phyloP scores from a whole-genome alignment of 2,113 vertebrate species.

The Parus major region DNA sequence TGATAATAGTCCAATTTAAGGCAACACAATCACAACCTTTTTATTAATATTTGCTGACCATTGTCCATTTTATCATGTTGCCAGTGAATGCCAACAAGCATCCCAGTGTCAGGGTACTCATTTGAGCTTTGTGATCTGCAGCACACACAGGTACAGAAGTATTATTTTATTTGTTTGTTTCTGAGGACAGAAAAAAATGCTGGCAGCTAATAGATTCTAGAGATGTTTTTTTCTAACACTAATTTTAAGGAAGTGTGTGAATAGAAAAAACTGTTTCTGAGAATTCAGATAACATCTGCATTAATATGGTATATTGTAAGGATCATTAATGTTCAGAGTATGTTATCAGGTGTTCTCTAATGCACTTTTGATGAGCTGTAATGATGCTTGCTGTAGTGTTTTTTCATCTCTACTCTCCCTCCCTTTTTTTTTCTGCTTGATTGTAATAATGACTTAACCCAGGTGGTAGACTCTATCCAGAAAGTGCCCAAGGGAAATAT shows the following conservation, averaged over 20 bases:
- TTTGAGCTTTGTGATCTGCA: background rate
- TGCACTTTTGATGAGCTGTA: constrained; percentile 74
- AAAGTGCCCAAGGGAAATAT: constrained; percentile 70
- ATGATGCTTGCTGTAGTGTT: constrained; percentile 70
- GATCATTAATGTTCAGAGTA: constrained; percentile 70
- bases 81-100: background rate
- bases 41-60: background rate
- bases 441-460: constrained; percentile 76
- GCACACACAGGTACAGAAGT: background rate
- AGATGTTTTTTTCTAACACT: background rate
- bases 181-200: background rate
- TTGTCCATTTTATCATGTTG: background rate
- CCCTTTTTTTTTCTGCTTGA: constrained; percentile 27
- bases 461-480: constrained; percentile 71
- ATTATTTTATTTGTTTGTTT: background rate
- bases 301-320: constrained; percentile 61
- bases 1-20: background rate
- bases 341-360: constrained; percentile 75
- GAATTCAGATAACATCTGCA: constrained; percentile 59
- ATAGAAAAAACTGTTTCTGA: constrained; percentile 32
- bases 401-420: constrained; percentile 37
- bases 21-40: background rate
- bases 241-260: constrained; percentile 14
- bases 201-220: background rate
- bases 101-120: background rate